phyloP scores from a whole-genome alignment of 35 echinoderm and acorn worm genomes.

The Apostichopus californicus region DNA sequence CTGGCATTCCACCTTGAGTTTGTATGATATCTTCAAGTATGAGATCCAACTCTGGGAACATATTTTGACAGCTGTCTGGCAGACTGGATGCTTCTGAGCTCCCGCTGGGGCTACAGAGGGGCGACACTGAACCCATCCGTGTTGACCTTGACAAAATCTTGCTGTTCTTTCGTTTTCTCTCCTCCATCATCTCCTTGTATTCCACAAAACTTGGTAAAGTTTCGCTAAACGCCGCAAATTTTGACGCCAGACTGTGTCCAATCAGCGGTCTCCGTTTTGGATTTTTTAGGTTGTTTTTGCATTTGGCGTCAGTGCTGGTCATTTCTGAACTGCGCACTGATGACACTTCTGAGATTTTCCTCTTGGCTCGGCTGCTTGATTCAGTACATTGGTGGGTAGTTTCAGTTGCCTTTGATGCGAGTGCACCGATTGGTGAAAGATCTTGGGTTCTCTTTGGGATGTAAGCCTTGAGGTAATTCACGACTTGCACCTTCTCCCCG shows the following conservation, averaged over 20 bases:
- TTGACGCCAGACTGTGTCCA: background rate
- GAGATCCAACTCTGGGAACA: background rate
- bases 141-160: background rate
- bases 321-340: background rate
- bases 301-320: background rate
- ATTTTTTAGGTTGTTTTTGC: background rate
- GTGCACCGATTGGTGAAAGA: background rate
- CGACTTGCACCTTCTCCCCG: background rate
- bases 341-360: background rate
- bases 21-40: background rate
- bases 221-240: conserved; percentile 24
- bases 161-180: background rate
- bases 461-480: background rate
- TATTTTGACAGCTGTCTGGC: background rate
- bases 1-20: background rate
- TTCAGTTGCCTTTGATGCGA: background rate
- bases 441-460: background rate
- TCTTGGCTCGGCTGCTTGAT: background rate
- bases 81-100: conserved; percentile 24
- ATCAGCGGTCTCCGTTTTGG: background rate
- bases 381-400: background rate
- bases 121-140: conserved; percentile 14
- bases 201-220: background rate
- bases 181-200: conserved; percentile 32
- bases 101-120: conserved; percentile 33